Base-by-base conservation (phyloP, 2,888 invertebrate species). In the Athalia cordata region DNA sequence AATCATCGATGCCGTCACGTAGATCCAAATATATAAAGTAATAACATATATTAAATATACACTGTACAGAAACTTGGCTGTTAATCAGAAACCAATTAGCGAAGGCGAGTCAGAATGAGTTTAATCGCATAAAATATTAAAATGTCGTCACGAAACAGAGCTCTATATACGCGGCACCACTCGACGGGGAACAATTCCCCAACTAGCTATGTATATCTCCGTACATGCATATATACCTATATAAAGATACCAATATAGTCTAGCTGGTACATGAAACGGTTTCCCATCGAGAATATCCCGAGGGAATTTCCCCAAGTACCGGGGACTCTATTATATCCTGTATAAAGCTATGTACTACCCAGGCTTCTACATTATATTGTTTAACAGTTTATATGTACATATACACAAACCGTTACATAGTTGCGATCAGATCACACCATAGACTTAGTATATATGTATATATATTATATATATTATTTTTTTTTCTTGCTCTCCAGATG, bases 71-170 rank as follows among this genome's bases (percentile, higher is more conserved):
- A 87, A 86, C 85, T 86, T 85, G 81, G 84, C 85, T 83, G 88
- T 87, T 89, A 89, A 89, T 89, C 89, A 88, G 88, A 88, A 89
- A 89, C 83, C 89, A 89, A 89, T 90, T 90, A 89, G 85, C 80
- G 83, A 81, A 84, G 87, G 83, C 85, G 85, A 85, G 82, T 84
- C 85, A 83, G 83, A 85, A 86, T 84, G 88, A 89, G 88, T 88
- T 89, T 89, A 88, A 89, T 89, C 86, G 86, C 86, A 87, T 89
- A 82, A 89, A 89, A 87, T 89, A 89, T 89, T 89, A 83, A 89
- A 84, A 84, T 82, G 81, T 84, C 86, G 85, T 84, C 83, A 84
- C 81, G 81, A 81, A 79, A 77, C 76, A 79, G 80, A 82, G 77
- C 9, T 29, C 15, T 43, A 43, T 43, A 64, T 64, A 64, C 8